These are phyloP conservation scores for Probosciger aterrimus DNA, from an alignment of 2,113 vertebrate species.

Conservation along the genomic window DNA sequence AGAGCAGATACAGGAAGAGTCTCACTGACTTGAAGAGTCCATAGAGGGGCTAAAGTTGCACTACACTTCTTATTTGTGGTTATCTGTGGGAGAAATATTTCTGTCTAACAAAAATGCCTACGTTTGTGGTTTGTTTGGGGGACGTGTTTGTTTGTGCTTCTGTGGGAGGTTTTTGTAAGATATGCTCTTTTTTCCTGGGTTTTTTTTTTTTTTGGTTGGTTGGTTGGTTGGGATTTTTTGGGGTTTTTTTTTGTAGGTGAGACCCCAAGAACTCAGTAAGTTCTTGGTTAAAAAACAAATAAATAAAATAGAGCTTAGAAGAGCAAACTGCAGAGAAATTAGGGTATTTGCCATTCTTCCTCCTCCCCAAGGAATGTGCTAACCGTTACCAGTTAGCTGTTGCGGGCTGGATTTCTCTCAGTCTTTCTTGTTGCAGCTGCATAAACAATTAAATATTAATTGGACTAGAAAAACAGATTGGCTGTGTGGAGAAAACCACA, in stretches of 20 bases:
- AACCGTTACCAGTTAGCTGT: not conserved
- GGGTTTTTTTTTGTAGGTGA: not conserved
- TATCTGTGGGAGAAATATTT: not conserved
- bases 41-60: not conserved
- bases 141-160: not conserved
- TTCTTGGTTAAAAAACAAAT: not conserved
- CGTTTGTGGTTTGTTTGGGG: not conserved
- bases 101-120: not conserved
- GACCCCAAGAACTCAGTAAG: not conserved
- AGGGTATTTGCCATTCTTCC: not conserved
- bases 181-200: not conserved
- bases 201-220: not conserved
- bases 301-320: not conserved
- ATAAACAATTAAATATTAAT: conserved; percentile 64
- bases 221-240: not conserved
- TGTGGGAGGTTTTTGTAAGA: not conserved
- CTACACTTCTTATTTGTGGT: not conserved
- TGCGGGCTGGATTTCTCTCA: not conserved
- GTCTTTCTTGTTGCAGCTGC: conserved; percentile 21
- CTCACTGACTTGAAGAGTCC: not conserved
- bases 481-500: not conserved
- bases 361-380: not conserved
- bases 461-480: not conserved
- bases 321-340: not conserved
- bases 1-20: not conserved